Percentiles rank a stretch among this genome's conserved stretches.
Evolutionary conservation across 2,113 vertebrate species (phyloP).

Genomic region (Podarcis raffonei): DNA sequence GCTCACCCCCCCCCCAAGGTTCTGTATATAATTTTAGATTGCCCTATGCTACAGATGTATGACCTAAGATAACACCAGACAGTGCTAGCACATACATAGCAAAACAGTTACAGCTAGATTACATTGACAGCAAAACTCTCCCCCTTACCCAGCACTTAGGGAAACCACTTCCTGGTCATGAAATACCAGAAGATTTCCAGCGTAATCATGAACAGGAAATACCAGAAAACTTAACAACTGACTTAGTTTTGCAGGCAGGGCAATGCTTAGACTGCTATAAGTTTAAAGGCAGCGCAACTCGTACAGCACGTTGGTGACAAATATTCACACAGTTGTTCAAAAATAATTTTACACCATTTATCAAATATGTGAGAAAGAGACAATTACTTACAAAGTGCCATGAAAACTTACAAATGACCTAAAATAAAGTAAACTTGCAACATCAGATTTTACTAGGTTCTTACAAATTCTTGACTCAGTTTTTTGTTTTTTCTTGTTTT

Average conservation of each 20-base stretch:
- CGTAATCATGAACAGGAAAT: slow-evolving; percentile 20
- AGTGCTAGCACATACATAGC: background rate
- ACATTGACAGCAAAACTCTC: background rate
- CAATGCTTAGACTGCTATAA: background rate
- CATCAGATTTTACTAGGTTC: no score
- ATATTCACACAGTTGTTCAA: no score
- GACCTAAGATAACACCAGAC: background rate
- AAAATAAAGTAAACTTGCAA: no score
- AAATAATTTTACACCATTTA: no score
- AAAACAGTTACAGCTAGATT: background rate
- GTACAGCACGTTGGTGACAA: no score
- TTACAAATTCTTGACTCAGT: no score
- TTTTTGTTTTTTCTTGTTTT: no score
- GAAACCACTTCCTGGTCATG: slow-evolving; percentile 24
- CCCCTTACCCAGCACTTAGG: background rate
- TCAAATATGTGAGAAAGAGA: no score
- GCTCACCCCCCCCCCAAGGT: background rate
- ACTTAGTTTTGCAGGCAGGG: slow-evolving; percentile 25
- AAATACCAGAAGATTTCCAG: slow-evolving; percentile 2
- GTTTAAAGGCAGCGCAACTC: background rate
- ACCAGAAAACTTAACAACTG: slow-evolving; percentile 18
- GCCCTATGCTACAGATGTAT: no score
- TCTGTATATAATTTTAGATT: background rate
- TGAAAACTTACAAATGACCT: no score
- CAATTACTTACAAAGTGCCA: no score